Evolutionary conservation across 2,797 vertebrate species (phyloP), one percentile per base, ranked within the genome.

Genomic region (Petrocephalus sullivani): DNA sequence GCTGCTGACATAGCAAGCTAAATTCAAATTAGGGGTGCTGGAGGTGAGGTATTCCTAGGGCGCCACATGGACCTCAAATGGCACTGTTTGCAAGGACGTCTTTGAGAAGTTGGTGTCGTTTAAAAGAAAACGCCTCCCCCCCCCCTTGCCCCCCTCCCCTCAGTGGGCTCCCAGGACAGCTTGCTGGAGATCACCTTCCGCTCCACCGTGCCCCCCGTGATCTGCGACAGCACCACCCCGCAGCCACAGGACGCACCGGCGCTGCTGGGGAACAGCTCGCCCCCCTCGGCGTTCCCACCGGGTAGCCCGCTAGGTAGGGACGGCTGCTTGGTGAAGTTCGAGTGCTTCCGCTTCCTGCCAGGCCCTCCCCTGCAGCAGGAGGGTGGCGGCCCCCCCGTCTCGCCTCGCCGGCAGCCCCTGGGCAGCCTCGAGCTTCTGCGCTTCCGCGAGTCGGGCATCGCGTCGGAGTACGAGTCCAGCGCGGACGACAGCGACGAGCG

Each of bases 151-250:
- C 10, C 61, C 49, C 2, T 0, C 21, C 14, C 61, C 92, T 67
- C 93, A 99, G 98, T 97, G 94, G 98, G 97, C 78, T 99, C 98
- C 71, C 98, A 98, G 95, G 98, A 99, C 95, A 99, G 98, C 91
- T 96, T 99, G 91, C 94, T 99, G 93, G 98, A 99, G 95, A 99
- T 99, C 92, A 98, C 97, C 37, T 98, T 97, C 93, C 97, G 98
- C 10, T 95, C 97, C 57, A 97, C 96, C 54, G 95, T 94, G 67
- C 95, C 96, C 81, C 93, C 95, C 0, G 89, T 94, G 46, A 94
- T 96, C 85, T 95, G 93, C 0, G 96, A 97, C 83, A 92, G 95
- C n/a, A 95, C 94, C 54, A 95, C 96, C 4, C 95, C 96, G 0
- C 95, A 96, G 83, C 96, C 96, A 0, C 95, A 96, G 85, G 94